Conservation (phyloP, 2,113 vertebrate genomes). For the Vidua macroura region DNA sequence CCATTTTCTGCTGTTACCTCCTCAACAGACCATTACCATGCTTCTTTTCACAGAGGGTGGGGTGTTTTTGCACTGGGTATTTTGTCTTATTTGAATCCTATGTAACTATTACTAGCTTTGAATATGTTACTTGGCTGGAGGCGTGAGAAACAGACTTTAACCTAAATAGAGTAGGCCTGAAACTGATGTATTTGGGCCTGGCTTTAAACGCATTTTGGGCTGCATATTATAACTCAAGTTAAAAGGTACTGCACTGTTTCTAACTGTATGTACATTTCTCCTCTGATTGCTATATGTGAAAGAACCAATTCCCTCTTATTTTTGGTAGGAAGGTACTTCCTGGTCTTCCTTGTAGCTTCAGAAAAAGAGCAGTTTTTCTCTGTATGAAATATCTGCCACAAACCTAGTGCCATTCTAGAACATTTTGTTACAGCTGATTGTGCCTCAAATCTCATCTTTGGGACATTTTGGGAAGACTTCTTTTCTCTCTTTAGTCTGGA, state of each 20-base stretch:
- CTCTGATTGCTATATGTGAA: not conserved
- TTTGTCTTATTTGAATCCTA: not conserved
- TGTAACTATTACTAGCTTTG: not conserved
- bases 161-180: not conserved
- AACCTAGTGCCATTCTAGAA: not conserved
- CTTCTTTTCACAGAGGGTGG: not conserved
- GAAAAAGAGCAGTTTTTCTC: not conserved
- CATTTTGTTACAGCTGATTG: not conserved
- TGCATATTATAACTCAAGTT: not conserved
- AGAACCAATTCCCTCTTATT: not conserved
- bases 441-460: not conserved
- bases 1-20: not conserved
- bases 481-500: not conserved
- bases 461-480: not conserved
- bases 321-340: not conserved
- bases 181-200: not conserved
- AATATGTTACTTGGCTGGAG: not conserved
- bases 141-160: not conserved
- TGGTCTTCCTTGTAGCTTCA: not conserved
- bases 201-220: not conserved
- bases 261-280: not conserved
- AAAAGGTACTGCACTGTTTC: not conserved
- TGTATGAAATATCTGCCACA: not conserved
- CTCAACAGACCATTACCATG: not conserved
- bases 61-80: not conserved